Base-by-base conservation (phyloP, 1,140 invertebrate genomes). In the Tetranychus urticae region DNA sequence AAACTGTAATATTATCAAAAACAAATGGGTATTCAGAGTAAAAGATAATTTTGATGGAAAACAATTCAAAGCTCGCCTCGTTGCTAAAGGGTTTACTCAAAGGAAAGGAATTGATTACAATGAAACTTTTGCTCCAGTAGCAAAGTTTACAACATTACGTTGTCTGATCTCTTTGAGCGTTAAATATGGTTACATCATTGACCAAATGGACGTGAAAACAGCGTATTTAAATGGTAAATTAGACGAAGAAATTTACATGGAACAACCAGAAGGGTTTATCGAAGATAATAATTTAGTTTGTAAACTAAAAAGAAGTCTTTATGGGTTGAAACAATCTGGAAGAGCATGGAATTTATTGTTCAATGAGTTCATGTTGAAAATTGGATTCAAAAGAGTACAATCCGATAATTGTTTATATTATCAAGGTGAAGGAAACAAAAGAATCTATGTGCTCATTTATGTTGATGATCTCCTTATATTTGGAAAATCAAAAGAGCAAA, bases 261-360 rank as follows among this genome's bases (percentile, higher is more conserved):
- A 64, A 36, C 66, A 67, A 64, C 71, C 70, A 61, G 69, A 69
- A 64, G 64, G 63, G 13, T 73, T 68, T 66, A 61, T 45, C 6
- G 34, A n/a, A n/a, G 52, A 37, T 34, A 23, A 61, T 3, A 35
- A 61, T 42, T 47, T 56, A 46, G 7, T 36, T 34, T 37, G 47
- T 35, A 56, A 61, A 65, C 60, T 77, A 12, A 69, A 67, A 39
- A 73, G 71, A 63, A 69, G 68, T 31, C 35, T 76, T 6, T 75
- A 75, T 63, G 71, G 71, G 3, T 60, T 76, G 8, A 73, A 74
- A 62, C 72, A 77, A 64, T 68, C 71, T 36, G 68, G 71, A 35
- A 63, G 69, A 37, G 66, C 64, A 14, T 76, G 72, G 72, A 70
- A 74, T 63, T 66, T 70, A 23, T 68, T 62, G 33, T 54, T 68